phyloP scores from a whole-genome alignment of 2,113 vertebrate species.

The Naja naja region DNA sequence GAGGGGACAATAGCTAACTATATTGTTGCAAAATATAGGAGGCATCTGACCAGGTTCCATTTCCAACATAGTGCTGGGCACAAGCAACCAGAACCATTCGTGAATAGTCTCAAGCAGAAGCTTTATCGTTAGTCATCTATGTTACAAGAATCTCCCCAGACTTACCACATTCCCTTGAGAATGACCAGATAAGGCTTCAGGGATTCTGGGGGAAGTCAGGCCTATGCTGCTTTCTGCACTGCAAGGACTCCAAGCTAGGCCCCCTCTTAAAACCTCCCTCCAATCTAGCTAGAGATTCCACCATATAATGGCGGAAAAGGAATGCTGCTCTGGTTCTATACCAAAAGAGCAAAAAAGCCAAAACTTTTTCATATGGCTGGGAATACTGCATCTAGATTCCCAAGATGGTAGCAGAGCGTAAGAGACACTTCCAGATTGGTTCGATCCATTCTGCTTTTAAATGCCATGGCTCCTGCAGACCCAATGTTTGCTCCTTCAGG shows the following conservation, averaged over 20 bases:
- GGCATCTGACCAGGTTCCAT: not conserved
- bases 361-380: not conserved
- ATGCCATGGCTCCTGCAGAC: not conserved
- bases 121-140: too few species aligned
- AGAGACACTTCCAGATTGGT: not conserved
- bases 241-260: too few species aligned
- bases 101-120: too few species aligned
- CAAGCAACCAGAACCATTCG: too few species aligned
- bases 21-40: too few species aligned
- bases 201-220: too few species aligned
- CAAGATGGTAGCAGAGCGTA: not conserved
- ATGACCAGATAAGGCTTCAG: too few species aligned
- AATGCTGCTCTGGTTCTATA: not conserved
- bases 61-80: not conserved
- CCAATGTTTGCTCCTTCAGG: not conserved
- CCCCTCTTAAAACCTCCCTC: too few species aligned
- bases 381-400: not conserved
- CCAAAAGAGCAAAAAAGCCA: not conserved
- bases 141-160: too few species aligned
- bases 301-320: not conserved
- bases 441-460: not conserved
- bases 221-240: too few species aligned
- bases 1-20: not conserved
- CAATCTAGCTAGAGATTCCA: too few species aligned
- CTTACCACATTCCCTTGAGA: too few species aligned